phyloP scores from a whole-genome alignment of 2,113 vertebrate genomes.

The Mormyrus lacerda region DNA sequence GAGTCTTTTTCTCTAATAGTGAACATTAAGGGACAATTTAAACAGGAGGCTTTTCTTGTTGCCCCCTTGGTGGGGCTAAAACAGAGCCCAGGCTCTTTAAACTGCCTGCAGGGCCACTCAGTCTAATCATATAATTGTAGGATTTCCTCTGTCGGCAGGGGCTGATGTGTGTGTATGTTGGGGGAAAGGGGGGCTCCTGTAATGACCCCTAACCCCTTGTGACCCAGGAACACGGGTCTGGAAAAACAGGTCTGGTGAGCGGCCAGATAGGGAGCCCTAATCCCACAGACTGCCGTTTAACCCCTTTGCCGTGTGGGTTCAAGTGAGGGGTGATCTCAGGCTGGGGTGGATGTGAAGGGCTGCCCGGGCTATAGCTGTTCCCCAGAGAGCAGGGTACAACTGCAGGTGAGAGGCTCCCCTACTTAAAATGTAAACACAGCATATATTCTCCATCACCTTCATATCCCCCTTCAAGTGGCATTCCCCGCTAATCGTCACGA shows the following conservation, averaged over 20 bases:
- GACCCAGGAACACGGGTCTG: conserved; percentile 19
- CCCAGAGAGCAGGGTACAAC: not conserved
- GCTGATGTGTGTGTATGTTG: conserved; percentile 2
- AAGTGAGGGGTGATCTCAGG: conserved; percentile 20
- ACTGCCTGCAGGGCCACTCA: conserved; percentile 22
- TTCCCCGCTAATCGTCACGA: not conserved
- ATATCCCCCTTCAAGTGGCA: not conserved
- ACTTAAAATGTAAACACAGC: not conserved
- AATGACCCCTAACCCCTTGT: conserved; percentile 38
- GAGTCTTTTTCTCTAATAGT: not conserved
- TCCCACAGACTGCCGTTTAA: conserved; percentile 34
- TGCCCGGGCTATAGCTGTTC: not conserved
- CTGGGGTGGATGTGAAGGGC: not conserved
- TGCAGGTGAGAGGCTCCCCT: not conserved
- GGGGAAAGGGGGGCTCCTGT: conserved; percentile 29
- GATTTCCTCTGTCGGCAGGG: conserved; percentile 27
- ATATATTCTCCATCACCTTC: not conserved
- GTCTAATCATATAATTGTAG: conserved; percentile 34
- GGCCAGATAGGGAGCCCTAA: conserved; percentile 25
- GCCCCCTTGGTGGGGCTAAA: not conserved
- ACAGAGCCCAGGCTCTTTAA: conserved; percentile 14
- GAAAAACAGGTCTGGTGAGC: conserved; percentile 21
- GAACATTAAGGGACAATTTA: not conserved
- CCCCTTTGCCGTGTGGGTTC: conserved; percentile 1
- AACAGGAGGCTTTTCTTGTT: not conserved